These are phyloP conservation scores for Nasonovia ribisnigri DNA, from an alignment of 2,888 invertebrate species.

Conservation along the genomic window DNA sequence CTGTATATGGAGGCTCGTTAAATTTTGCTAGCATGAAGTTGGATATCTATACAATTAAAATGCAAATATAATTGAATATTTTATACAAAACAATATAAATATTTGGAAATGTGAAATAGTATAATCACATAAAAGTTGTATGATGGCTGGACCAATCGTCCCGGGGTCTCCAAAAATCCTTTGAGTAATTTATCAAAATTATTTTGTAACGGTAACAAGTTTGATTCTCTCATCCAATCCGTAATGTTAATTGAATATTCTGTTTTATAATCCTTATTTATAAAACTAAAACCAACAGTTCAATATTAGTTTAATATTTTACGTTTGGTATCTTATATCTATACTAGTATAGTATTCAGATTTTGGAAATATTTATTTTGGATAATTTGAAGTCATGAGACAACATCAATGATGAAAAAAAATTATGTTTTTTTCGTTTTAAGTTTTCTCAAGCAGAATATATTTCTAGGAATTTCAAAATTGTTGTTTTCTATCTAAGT, in stretches of 20 bases:
- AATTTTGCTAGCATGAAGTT: slow-evolving; percentile 76
- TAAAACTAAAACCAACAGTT: slow-evolving; percentile 46
- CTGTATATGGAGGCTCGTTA: slow-evolving; percentile 69
- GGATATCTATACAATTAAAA: slow-evolving; percentile 79
- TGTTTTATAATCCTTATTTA: slow-evolving; percentile 58
- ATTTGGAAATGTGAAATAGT: background rate
- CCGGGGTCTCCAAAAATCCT: slow-evolving; percentile 63
- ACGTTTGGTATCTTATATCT: background rate
- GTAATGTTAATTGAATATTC: slow-evolving; percentile 39
- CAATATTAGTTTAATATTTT: background rate
- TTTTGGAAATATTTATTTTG: background rate
- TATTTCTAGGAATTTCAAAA: background rate
- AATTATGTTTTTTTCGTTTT: background rate
- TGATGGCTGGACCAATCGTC: slow-evolving; percentile 21
- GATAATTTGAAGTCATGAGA: background rate
- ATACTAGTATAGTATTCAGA: too few relatives aligned
- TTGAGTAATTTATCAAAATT: slow-evolving; percentile 65
- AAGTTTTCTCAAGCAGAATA: background rate
- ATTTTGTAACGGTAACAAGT: slow-evolving; percentile 53
- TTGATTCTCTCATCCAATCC: slow-evolving; percentile 64
- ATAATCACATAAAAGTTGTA: slow-evolving; percentile 50
- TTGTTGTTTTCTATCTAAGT: background rate
- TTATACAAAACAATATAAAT: background rate
- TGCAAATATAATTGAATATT: slow-evolving; percentile 68
- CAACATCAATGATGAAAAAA: background rate